Conservation (phyloP, 2,888 invertebrate genomes). For the Tiliacea citrago region DNA sequence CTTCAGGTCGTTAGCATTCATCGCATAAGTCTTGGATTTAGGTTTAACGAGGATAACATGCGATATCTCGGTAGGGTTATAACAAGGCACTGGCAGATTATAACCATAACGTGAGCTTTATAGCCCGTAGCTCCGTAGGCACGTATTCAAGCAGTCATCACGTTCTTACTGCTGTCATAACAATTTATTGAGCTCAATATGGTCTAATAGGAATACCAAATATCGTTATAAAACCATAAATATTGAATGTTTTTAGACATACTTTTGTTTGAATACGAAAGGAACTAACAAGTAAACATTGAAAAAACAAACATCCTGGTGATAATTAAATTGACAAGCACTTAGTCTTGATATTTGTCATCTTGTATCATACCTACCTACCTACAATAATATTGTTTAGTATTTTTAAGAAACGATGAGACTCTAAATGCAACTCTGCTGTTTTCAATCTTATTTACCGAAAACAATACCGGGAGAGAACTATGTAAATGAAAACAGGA, state of each 20-base stretch:
- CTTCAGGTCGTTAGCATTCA: slow-evolving; percentile 76
- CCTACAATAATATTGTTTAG: neutral
- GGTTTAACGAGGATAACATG: slow-evolving; percentile 72
- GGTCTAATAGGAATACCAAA: slow-evolving; percentile 39
- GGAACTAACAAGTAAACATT: slow-evolving; percentile 20
- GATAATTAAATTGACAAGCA: slow-evolving; percentile 30
- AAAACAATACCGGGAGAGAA: slow-evolving; percentile 32
- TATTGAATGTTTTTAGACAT: neutral
- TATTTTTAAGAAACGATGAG: neutral
- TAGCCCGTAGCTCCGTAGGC: slow-evolving; percentile 23
- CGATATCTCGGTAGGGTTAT: slow-evolving; percentile 53
- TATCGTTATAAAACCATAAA: slow-evolving; percentile 27
- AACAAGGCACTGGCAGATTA: slow-evolving; percentile 64
- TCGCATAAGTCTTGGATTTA: slow-evolving; percentile 68
- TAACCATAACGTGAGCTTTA: slow-evolving; percentile 45
- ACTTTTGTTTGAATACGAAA: slow-evolving; percentile 8
- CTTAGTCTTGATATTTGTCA: neutral
- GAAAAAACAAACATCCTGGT: slow-evolving; percentile 30
- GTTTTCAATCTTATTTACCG: slow-evolving; percentile 19
- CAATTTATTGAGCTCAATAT: slow-evolving; percentile 34
- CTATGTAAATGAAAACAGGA: slow-evolving; percentile 30
- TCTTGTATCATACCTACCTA: neutral
- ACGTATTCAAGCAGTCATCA: slow-evolving; percentile 36
- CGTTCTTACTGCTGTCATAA: slow-evolving; percentile 40
- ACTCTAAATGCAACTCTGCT: neutral